Base-by-base conservation (phyloP, 2,888 invertebrate genomes). In the Bibio marci region DNA sequence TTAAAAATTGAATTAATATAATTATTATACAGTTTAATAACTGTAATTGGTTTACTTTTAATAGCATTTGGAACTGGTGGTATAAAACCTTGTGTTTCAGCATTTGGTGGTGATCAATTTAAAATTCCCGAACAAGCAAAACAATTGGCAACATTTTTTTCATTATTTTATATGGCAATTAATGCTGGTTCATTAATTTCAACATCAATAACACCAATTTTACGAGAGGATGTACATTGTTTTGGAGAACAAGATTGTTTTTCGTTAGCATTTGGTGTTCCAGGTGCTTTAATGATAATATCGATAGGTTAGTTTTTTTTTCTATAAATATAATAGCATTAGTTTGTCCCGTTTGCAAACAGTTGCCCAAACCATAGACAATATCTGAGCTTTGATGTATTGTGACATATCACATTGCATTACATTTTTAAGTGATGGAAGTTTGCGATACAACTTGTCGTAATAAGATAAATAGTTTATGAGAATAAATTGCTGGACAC, bases 31-130 rank as follows among this genome's bases (percentile, higher is more conserved):
- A 33, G 33, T 15, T 7, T 64, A 48, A 67, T 73, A 35, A 73
- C 77, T n/a, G 66, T 80, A 19, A 3, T 78, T 18, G 80, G 80
- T 1, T 61, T 85, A 13, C 48, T 79, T 0, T 59, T 83, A 19
- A 86, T 95, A 49, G 90, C 90, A 0, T 50, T 91, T 12, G 92
- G 91, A 1, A 90, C 91, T 0, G 94, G 94, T 2, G 92, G 92
- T 2, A 95, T 95, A 49, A 95, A 95, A 54, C 92, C 94, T 0
- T 94, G 92, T 53, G 92, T 95, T 0, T 73, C 88, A 0, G 87
- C 94, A 0, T 94, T 95, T 57, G 95, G 94, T 1, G 94, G 92
- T 0, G 94, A 95, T 58, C 94, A 92, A 62, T 91, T 92, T 59
- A 66, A 73, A 35, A 49, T 85, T 35, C 83, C 83, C 0, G 76